Evolutionary conservation across 1,140 invertebrate species (phyloP), one percentile per base, ranked within the genome.

Genomic region (Geopemphigus sp.): DNA sequence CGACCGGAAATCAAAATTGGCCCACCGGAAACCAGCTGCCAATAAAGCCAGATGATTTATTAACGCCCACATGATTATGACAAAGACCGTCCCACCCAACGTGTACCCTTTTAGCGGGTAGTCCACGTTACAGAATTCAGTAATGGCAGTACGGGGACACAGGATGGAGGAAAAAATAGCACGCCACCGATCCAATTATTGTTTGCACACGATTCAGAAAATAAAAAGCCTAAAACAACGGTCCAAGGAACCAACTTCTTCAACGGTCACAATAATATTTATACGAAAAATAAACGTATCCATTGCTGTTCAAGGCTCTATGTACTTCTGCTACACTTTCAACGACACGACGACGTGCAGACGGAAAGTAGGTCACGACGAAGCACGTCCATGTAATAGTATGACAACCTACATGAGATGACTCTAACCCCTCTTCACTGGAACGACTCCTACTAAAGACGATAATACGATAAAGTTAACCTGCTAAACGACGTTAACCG

Each of bases 21-120:
- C 29, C 73, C 39, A 24, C 74, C 57, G 74, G 74, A 78, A 78
- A 78, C 56, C 32, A 24, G 56, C 74, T 47, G 56, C 56, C 74
- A 78, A 61, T 78, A 78, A 78, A 50, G 29, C 54, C 74, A 39
- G 56, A 78, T 61, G 74, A 78, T 78, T 78, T 61, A 72, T 72
- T 72, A 54, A 72, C 68, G 45, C 47, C 22, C 66, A 17, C 39
- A 26, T 19, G 22, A 26, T 17, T 0, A 24, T 4, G 45, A 68
- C 39, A 68, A 50, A 76, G 8, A 10, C 22, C n/a, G 26, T n/a
- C 56, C 56, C 29, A 11, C 14, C 72, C 54, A n/a, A n/a, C 12
- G 32, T 2, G 12, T 12, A 76, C 22, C 56, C 56, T 74, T 50
- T 50, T 10, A 11, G 47, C 47, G 10, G 47, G 47, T 5, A 10